phyloP scores from a whole-genome alignment of 2,888 invertebrate genomes.

The Neoascia interrupta region DNA sequence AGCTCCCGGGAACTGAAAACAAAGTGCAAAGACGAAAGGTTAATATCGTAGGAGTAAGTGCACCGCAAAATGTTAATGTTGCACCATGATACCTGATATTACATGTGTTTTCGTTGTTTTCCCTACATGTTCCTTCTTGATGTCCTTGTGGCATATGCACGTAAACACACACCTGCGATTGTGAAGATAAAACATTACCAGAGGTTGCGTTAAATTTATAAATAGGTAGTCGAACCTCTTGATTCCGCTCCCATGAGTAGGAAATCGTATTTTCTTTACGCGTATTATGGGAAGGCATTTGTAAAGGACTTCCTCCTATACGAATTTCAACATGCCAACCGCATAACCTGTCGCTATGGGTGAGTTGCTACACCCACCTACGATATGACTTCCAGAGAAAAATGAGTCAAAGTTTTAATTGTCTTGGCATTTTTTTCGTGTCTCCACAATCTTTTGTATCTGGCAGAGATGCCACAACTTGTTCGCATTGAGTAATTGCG shows the following conservation, averaged over 20 bases:
- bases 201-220: slow-evolving; percentile 29
- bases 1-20: neutral
- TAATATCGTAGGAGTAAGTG: slow-evolving; percentile 28
- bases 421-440: slow-evolving; percentile 2
- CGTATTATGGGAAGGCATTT: slow-evolving; percentile 12
- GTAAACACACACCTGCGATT: slow-evolving; percentile 2
- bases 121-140: neutral
- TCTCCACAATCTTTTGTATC: neutral
- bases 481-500: slow-evolving; percentile 27
- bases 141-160: slow-evolving; percentile 4
- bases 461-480: too few relatives aligned
- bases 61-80: slow-evolving; percentile 38
- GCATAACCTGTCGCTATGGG: slow-evolving; percentile 24
- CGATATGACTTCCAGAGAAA: neutral
- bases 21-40: slow-evolving; percentile 13
- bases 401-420: slow-evolving; percentile 36
- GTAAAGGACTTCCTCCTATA: neutral
- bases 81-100: slow-evolving; percentile 24
- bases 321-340: neutral
- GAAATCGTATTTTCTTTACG: neutral
- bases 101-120: slow-evolving; percentile 5
- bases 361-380: neutral
- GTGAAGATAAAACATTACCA: slow-evolving; percentile 36
- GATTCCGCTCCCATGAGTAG: neutral
- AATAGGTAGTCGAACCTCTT: too few relatives aligned